Percentiles rank a stretch among this genome's conserved stretches.
Evolutionary conservation across 2,113 vertebrate genomes (phyloP).

Genomic region (Bubo bubo): DNA sequence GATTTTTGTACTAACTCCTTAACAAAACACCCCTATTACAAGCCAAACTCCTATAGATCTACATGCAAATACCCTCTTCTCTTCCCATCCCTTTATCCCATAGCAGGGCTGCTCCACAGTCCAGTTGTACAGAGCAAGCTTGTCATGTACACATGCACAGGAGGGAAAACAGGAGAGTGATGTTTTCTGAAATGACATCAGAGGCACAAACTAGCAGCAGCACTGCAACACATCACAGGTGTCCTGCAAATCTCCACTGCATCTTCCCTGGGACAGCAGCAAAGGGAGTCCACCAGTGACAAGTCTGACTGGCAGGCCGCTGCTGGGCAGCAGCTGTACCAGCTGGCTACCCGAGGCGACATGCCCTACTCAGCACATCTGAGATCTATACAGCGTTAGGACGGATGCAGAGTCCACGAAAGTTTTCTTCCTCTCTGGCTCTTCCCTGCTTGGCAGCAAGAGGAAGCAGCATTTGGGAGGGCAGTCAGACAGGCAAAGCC

Average conservation of each 20-base stretch:
- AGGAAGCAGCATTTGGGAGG: fast-evolving
- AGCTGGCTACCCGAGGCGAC: fast-evolving
- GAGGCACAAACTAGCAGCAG: not conserved
- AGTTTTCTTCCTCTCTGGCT: not conserved
- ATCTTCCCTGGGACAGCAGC: not conserved
- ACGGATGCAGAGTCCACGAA: not conserved
- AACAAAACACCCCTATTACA: not conserved
- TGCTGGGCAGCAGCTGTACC: not conserved
- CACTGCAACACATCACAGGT: not conserved
- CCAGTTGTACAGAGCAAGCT: not conserved
- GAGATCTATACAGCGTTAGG: not conserved
- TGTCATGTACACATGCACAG: not conserved
- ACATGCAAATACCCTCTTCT: not conserved
- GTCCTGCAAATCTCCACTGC: not conserved
- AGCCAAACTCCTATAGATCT: not conserved
- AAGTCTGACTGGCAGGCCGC: not conserved
- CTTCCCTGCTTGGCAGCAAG: fast-evolving
- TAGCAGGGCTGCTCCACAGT: not conserved
- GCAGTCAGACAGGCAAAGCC: not conserved
- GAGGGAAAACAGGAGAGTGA: not conserved
- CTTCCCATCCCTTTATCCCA: not conserved
- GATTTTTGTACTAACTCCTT: not conserved
- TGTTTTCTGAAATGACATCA: not conserved
- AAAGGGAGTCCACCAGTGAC: not conserved
- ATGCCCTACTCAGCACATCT: not conserved